Evolutionary conservation across 2,797 vertebrate genomes (phyloP).

Genomic region (Oreochromis grahami): DNA sequence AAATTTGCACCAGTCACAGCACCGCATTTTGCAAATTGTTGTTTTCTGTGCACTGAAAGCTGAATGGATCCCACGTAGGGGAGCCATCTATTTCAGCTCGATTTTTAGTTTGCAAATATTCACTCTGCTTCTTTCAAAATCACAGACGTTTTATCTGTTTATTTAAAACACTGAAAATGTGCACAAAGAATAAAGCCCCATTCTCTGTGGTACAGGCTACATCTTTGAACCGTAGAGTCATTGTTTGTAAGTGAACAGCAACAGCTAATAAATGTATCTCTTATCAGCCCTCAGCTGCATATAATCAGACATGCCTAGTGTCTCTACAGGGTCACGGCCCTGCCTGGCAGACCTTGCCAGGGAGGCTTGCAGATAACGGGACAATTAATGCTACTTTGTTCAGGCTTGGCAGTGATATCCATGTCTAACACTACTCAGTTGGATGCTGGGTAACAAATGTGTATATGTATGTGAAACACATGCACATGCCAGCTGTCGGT

Average conservation of each 20-base stretch:
- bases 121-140: background rate
- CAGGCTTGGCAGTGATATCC: background rate
- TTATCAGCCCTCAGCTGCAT: background rate
- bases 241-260: background rate
- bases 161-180: background rate
- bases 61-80: background rate
- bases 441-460: background rate
- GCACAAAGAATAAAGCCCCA: background rate
- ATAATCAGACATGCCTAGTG: background rate
- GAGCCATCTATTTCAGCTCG: background rate
- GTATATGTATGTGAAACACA: background rate
- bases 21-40: constrained; percentile 11
- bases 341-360: background rate
- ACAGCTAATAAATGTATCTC: background rate
- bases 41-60: background rate
- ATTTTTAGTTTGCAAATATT: background rate
- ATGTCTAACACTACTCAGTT: background rate
- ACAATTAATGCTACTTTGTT: background rate
- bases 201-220: background rate
- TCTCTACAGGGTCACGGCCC: background rate
- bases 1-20: constrained; percentile 33
- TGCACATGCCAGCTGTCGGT: background rate
- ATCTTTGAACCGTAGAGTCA: background rate
- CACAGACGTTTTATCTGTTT: background rate
- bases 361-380: background rate